Base-by-base conservation (phyloP, 64 coral and sea anemone genomes). In the Anthopleura sola region DNA sequence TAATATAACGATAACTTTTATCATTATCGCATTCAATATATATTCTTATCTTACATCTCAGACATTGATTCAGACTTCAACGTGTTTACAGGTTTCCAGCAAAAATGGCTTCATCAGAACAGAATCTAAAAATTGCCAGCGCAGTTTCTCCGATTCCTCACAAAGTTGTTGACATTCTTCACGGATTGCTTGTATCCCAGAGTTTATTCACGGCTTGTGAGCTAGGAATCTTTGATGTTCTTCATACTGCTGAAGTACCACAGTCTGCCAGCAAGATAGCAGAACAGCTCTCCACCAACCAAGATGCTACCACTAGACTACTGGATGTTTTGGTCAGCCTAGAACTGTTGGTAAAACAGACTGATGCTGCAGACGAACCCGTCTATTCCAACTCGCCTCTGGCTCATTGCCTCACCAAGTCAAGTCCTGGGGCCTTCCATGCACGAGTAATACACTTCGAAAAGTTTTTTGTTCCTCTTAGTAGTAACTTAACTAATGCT, bases 201-300 rank as follows among this genome's bases (percentile, higher is more conserved):
- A 62, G 75, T 9, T 34, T 93, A 1, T 82, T 86, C 53, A 78
- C 83, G 36, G 92, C 92, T 19, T 64, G 83, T 81, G 87, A 93
- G 55, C 62, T 93, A 9, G 92, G 82, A 32, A 86, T 93, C 36
- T 93, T 93, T 29, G 87, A 93, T 60, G 24, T 81, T 5, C 78
- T 90, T 46, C 82, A 93, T 16, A 50, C 71, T 13, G 37, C 83
- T 81, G 50, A 75, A 17, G 44, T 15, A 13, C 69, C 87, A 66
- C 68, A 38, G 31, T 80, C 91, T 11, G 86, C 83, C 20, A 75
- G 37, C 49, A 58, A 62, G 14, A 84, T 89, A 11, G 82, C 91
- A 26, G 33, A 60, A 60, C 79, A 85, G 31, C 55, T 93, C 0
- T 85, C 54, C 16, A 18, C 83, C 15, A 53, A 89, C 82, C 9